phyloP scores from a whole-genome alignment of 2,797 vertebrate species.

The Hirundo rustica region DNA sequence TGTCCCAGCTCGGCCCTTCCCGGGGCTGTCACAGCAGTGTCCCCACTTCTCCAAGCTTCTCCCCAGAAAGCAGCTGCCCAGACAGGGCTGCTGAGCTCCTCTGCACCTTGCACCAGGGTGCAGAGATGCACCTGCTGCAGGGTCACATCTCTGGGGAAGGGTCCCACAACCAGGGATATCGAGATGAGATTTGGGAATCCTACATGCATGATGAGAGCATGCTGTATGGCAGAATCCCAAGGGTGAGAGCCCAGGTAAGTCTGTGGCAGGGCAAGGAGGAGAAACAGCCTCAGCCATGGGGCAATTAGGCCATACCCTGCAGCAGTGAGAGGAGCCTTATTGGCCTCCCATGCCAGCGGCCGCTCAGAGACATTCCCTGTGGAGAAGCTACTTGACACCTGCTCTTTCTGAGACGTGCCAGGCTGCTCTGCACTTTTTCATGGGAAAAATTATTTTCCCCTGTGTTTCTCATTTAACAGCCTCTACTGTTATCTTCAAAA shows the following conservation, averaged over 20 bases:
- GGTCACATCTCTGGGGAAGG: rapidly evolving
- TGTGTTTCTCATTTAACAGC: not conserved
- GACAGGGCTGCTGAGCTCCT: not conserved
- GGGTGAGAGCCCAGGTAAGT: not conserved
- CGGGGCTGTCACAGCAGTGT: no score
- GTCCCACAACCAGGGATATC: not conserved
- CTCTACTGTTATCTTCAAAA: not conserved
- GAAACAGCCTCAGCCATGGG: not conserved
- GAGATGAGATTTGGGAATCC: not conserved
- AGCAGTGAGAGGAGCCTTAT: rapidly evolving
- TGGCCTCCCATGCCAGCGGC: not conserved
- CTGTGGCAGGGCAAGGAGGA: not conserved
- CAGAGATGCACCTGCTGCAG: not conserved
- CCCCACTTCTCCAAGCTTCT: not conserved
- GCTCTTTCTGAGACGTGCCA: not conserved
- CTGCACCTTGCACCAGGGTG: not conserved
- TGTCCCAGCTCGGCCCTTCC: no score
- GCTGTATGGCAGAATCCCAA: not conserved
- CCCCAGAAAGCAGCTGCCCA: not conserved
- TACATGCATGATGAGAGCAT: rapidly evolving
- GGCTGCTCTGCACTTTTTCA: not conserved
- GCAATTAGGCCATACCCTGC: rapidly evolving
- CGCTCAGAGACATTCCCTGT: not conserved
- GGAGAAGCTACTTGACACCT: not conserved
- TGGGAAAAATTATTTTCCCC: not conserved